Evolutionary conservation across 2,888 invertebrate genomes (phyloP), one percentile per base, ranked within the genome.

Genomic region (Anthophora plumipes): DNA sequence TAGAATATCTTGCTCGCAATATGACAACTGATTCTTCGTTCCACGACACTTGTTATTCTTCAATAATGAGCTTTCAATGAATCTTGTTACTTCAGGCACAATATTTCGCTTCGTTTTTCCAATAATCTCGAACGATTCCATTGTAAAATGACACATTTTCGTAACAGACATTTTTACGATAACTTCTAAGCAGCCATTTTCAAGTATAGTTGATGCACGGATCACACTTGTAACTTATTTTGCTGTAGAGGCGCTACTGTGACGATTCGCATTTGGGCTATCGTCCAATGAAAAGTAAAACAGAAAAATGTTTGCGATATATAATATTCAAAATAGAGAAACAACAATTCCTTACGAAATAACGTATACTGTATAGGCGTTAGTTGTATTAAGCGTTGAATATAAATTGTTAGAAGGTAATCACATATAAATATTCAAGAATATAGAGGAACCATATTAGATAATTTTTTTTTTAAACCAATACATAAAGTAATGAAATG

Each of bases 121-220:
- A 80, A 63, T 78, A 79, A 85, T 89, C 84, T 72, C 81, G 76
- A 85, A 77, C 83, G 88, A 88, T 89, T 91, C 91, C 91, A 90
- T 91, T 79, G 91, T 90, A 90, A 84, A 77, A 63, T 77, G 67
- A 78, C 84, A 88, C 88, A 89, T 90, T 88, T 87, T 90, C 81
- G 59, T 41, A 82, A 48, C 76, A 88, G 61, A 81, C 81, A 88
- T 87, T 73, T 74, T 68, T 63, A 68, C 80, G 50, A 84, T 61
- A 80, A 86, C 86, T 87, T 86, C 91, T 76, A 92, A 88, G 91
- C 91, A 84, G 92, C 92, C 92, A 92, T 92, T 89, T 92, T 92
- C 85, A 89, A 82, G 82, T 86, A 31, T 31, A 22, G 48, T 52
- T 72, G 43, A 73, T 74, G 41, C 22, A 55, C 17, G n/a, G 6